Evolutionary conservation across 2,797 vertebrate species (phyloP), one percentile per base, ranked within the genome.

Genomic region (Sciurus carolinensis): DNA sequence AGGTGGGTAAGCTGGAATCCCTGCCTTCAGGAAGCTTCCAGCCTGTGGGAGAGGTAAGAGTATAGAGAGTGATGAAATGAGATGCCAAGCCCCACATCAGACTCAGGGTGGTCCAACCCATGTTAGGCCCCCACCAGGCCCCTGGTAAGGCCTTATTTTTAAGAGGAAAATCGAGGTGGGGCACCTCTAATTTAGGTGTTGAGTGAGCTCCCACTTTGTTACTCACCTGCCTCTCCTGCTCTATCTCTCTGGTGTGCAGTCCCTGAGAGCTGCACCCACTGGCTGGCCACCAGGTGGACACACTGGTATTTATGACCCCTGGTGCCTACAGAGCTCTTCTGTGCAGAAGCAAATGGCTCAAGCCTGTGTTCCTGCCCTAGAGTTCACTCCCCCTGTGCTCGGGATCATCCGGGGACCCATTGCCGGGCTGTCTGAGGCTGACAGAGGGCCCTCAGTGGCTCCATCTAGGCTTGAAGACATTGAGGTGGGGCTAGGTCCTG

Each of bases 321-420:
- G 94, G 95, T 96, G 95, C 90, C 96, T 92, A 30, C 44, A 88
- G 91, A 93, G 95, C 87, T 98, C 83, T 50, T 97, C 97, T 96
- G 36, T 86, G 96, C 94, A 95, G 91, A 96, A 97, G 94, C 76
- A 86, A 97, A 95, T 90, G 90, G 95, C 90, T 97, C 28, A 52
- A 97, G 94, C 87, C 85, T 30, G 95, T 88, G 94, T 96, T 76
- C 95, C 97, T 69, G 67, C 73, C 96, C 95, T 42, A 81, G 84
- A 87, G 80, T 81, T 97, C 96, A 94, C 92, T 96, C 94, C 84
- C 87, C 52, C 12, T 87, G 72, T 11, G 0, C 96, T 98, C 91
- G 94, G 94, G 86, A 96, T 95, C 42, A 13, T 90, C 96, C 85
- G 64, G 91, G 77, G 91, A 95, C 42, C 72, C 44, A 50, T 59